A percentile compares a stretch with the other conserved stretches of the same genome.
These are phyloP conservation scores for Cantharis rufa DNA, from an alignment of 2,888 invertebrate species.

Conservation along the genomic window DNA sequence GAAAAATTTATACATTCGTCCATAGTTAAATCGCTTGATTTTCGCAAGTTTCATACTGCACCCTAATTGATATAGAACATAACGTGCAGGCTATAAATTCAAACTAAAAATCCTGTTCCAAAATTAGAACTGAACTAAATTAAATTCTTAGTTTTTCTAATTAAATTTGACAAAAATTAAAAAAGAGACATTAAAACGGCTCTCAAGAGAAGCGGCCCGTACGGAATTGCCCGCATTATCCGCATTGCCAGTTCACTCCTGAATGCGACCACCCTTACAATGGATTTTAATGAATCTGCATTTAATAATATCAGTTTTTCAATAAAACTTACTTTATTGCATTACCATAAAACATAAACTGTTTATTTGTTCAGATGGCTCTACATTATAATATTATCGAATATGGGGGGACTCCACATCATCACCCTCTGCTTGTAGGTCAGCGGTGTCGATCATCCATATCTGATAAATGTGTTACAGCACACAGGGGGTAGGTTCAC, in stretches of 20 bases:
- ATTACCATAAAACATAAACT: slow-evolving; percentile 25
- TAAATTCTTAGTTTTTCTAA: neutral
- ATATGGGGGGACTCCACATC: neutral
- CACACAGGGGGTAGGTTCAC: neutral
- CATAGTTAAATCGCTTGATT: no score
- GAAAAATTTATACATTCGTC: no score
- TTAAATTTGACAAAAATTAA: neutral
- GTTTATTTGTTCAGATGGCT: slow-evolving; percentile 21
- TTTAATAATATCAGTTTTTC: slow-evolving; percentile 12
- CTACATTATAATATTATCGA: neutral
- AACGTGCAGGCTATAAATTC: neutral
- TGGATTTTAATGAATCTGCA: slow-evolving; percentile 13
- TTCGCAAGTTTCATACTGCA: no score
- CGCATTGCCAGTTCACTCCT: neutral
- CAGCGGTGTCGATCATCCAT: slow-evolving; percentile 16
- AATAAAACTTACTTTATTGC: slow-evolving; percentile 19
- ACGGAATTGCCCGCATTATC: neutral
- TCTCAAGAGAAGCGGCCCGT: neutral
- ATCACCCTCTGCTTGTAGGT: slow-evolving; percentile 19
- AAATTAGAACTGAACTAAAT: neutral
- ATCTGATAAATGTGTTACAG: slow-evolving; percentile 4
- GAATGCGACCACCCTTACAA: slow-evolving; percentile 2
- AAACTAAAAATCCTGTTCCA: neutral
- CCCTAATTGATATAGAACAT: no score
- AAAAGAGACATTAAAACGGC: neutral